Evolutionary conservation across 1,140 invertebrate species (phyloP).

Genomic region (Ceratina australensis): DNA sequence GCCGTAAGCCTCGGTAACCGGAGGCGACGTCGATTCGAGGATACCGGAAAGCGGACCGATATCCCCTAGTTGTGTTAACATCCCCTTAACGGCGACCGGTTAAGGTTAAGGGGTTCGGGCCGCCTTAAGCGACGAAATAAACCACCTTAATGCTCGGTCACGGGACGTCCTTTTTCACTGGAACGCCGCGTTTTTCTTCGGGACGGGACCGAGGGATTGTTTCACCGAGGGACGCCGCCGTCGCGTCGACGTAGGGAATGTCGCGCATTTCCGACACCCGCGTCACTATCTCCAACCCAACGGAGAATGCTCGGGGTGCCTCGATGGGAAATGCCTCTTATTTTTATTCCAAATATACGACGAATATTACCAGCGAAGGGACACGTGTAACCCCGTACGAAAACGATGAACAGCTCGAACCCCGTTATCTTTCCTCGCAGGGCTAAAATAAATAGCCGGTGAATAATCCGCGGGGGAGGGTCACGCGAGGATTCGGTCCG

Average conservation of each 20-base stretch:
- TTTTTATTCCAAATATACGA: slow-evolving; percentile 32
- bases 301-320: not conserved
- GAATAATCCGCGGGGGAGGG: not conserved
- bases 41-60: slow-evolving; percentile 11
- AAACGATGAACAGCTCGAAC: not conserved
- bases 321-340: slow-evolving; percentile 13
- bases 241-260: slow-evolving; percentile 3
- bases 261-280: slow-evolving; percentile 23
- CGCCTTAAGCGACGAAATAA: slow-evolving; percentile 58
- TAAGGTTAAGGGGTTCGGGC: slow-evolving; percentile 33
- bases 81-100: slow-evolving; percentile 60
- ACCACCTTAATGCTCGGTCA: slow-evolving; percentile 46
- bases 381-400: slow-evolving; percentile 8
- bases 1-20: slow-evolving; percentile 6
- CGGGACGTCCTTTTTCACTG: slow-evolving; percentile 34
- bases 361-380: not conserved
- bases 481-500: not conserved
- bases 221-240: not conserved
- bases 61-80: slow-evolving; percentile 56
- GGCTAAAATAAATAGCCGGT: not conserved
- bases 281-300: not conserved
- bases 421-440: too few relatives aligned
- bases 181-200: slow-evolving; percentile 28
- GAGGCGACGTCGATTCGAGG: slow-evolving; percentile 9
- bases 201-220: not conserved